Evolutionary conservation across 2,888 invertebrate genomes (phyloP), one percentile per base, ranked within the genome.

Genomic region (Cheilosia variabilis): DNA sequence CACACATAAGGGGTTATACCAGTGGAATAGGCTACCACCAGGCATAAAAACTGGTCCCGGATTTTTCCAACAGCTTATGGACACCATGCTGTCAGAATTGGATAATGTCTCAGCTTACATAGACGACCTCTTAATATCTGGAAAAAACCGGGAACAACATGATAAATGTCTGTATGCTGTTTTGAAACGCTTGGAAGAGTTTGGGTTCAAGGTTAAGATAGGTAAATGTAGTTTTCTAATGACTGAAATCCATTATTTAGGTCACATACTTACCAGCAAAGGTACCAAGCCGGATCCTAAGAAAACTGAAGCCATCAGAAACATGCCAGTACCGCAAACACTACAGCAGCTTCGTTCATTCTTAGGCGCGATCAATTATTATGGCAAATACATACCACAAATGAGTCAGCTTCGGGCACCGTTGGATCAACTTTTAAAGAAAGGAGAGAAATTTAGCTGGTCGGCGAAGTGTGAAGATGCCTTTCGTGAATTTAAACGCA

Each of bases 381-480:
- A 77, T 24, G 62, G 52, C 2, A 77, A 71, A 43, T 78, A 45
- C 50, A 57, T 78, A 17, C 24, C 45, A 24, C n/a, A 57, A 47
- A 78, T 78, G 71, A 62, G 62, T 13, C n/a, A 62, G 52, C 37
- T 65, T n/a, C 24, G 63, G 13, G 78, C 41, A 34, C 69, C 55
- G 53, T 34, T 71, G 31, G 45, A 69, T 31, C 5, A 69, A 31
- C 41, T 57, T 27, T 37, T 58, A 19, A 60, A 52, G 31, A 45
- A 69, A 34, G 43, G 37, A 6, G 19, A 24, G 10, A 10, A 15
- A 15, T 79, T 43, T 34, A 7, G 5, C 15, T 71, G 63, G 78
- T 47, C 55, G 4, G 0, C 17, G 2, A 31, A 55, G 10, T 57
- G 57, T 22, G 41, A 69, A 19, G 19, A 27, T 13, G 24, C 53